These are phyloP conservation scores for Dasyornis broadbenti DNA, from an alignment of 2,113 vertebrate species.

Conservation along the genomic window DNA sequence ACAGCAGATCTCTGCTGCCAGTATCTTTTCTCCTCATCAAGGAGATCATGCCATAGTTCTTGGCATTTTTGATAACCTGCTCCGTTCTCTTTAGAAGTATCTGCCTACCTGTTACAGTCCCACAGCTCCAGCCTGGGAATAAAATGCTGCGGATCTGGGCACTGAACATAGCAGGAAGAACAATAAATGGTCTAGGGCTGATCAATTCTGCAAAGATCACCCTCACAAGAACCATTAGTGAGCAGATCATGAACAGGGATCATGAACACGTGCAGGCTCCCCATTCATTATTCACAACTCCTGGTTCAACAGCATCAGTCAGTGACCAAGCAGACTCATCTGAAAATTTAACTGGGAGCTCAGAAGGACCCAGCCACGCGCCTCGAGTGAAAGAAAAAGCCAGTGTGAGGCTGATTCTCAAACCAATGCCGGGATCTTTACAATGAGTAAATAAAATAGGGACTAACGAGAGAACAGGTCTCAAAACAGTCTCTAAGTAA, in stretches of 20 bases:
- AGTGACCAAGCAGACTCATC: background rate
- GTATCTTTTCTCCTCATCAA: background rate
- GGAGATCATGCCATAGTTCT: background rate
- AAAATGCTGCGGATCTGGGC: background rate
- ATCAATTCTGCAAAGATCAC: background rate
- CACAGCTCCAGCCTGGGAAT: background rate
- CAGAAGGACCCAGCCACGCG: background rate
- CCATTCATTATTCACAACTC: background rate
- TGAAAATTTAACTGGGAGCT: background rate
- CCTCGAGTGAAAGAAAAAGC: background rate
- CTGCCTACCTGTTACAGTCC: background rate
- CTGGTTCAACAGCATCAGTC: background rate
- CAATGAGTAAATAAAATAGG: background rate
- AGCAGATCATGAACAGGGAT: background rate
- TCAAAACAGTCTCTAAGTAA: background rate
- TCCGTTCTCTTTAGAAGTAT: background rate
- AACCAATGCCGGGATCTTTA: background rate
- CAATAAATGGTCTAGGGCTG: background rate
- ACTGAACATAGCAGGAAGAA: background rate
- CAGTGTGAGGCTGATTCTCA: background rate
- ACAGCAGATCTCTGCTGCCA: background rate
- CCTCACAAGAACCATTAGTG: background rate
- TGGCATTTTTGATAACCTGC: background rate
- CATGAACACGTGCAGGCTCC: background rate
- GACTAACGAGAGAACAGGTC: rapidly evolving